These are phyloP conservation scores for Drosophila novamexicana DNA, from an alignment of 1,140 invertebrate genomes.

Conservation along the genomic window DNA sequence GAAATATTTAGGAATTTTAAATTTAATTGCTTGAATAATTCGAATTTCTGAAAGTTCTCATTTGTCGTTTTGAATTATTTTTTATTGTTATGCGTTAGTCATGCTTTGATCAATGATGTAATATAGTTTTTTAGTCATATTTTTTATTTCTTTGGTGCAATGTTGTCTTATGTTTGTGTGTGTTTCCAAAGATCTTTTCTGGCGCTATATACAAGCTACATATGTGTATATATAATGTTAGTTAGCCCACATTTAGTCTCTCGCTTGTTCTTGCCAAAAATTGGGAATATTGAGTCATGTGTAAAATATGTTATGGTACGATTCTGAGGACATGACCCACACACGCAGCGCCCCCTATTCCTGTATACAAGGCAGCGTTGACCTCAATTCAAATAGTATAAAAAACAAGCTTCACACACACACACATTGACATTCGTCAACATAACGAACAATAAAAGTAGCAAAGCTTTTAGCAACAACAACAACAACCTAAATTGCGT, in stretches of 20 bases:
- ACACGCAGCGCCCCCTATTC: not conserved
- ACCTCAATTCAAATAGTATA: constrained; percentile 41
- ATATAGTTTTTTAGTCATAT: not conserved
- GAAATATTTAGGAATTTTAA: too few relatives aligned
- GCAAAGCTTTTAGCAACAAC: constrained; percentile 34
- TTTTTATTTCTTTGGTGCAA: not conserved
- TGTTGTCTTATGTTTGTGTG: too few relatives aligned
- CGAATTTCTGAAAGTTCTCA: too few relatives aligned
- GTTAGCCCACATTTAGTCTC: constrained; percentile 3
- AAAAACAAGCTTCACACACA: constrained; percentile 12
- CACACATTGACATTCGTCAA: constrained; percentile 21
- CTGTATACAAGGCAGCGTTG: constrained; percentile 16
- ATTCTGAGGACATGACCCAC: constrained; percentile 34
- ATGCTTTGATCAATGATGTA: constrained; percentile 8
- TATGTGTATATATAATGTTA: too few relatives aligned
- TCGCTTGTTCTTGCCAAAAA: constrained; percentile 2
- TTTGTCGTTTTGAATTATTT: too few relatives aligned
- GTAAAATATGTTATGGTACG: constrained; percentile 25
- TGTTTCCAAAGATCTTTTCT: too few relatives aligned
- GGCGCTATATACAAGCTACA: too few relatives aligned
- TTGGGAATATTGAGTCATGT: constrained; percentile 32
- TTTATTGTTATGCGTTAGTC: constrained; percentile 1
- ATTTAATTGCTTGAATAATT: too few relatives aligned
- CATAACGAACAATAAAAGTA: constrained; percentile 33
- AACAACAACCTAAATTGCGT: constrained; percentile 54